These are phyloP conservation scores for Leptinotarsa defecta DNA, from an alignment of 1,140 invertebrate genomes.

Conservation along the genomic window DNA sequence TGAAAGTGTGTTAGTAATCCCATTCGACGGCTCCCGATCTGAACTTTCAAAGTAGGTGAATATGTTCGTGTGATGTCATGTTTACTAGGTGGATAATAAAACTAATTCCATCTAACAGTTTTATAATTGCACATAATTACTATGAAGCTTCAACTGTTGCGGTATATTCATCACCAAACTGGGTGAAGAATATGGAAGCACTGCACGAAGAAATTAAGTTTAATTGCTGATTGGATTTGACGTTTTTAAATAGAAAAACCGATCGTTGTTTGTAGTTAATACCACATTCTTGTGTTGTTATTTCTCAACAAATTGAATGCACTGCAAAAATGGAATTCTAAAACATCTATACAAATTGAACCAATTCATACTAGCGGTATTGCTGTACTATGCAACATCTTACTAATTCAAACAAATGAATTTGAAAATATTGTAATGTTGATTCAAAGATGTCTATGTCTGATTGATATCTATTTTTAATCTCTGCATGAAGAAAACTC, in stretches of 20 bases:
- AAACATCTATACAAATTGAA: too few species aligned
- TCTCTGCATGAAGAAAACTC: too few species aligned
- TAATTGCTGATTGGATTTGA: background rate
- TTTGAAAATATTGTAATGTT: too few species aligned
- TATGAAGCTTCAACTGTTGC: background rate
- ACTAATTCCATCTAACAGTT: background rate
- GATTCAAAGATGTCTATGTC: too few species aligned
- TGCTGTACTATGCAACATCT: too few species aligned
- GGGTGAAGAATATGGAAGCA: background rate
- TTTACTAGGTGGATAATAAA: background rate
- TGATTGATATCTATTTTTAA: too few species aligned
- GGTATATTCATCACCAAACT: background rate
- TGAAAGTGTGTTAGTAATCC: constrained; percentile 2
- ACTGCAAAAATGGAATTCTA: too few species aligned
- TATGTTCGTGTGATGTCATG: constrained; percentile 6
- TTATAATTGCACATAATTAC: constrained; percentile 1
- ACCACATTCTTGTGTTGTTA: too few species aligned
- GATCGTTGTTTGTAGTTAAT: too few species aligned
- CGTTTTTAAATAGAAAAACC: background rate
- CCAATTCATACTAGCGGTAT: too few species aligned
- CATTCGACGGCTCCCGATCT: background rate
- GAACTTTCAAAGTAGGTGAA: constrained; percentile 8
- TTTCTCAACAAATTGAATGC: too few species aligned
- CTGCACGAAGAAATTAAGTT: background rate
- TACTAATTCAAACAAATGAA: too few species aligned